Evolutionary conservation across 2,888 invertebrate genomes (phyloP), one percentile per base, ranked within the genome.

Genomic region (Ectemnius cavifrons): DNA sequence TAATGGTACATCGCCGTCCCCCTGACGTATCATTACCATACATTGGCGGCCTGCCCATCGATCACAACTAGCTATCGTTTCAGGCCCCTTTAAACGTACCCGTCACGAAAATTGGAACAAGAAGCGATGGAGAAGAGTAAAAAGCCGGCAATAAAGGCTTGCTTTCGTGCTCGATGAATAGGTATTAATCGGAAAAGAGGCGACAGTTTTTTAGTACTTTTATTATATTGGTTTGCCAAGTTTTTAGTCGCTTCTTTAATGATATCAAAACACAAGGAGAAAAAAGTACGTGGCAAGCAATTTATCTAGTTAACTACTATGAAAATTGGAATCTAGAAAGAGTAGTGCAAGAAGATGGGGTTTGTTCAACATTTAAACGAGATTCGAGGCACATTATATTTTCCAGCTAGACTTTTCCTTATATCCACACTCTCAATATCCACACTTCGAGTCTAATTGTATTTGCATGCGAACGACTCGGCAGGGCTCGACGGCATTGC

Each of bases 21-120:
- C 68, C 63, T 45, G 72, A 75, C 77, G 73, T 80, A 71, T 83
- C 76, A 83, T 82, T 82, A 82, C 78, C 83, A 82, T 82, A 73
- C 73, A 80, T 83, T 75, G 81, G 62, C 75, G 60, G 61, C 60
- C 57, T 60, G 23, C 65, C 66, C 81, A 82, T 82, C 83, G 83
- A 83, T 82, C 82, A 82, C 78, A 62, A 4, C 69, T 66, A 57
- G 67, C 70, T 67, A 72, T 73, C 76, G 23, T 65, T 52, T 52
- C 52, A 57, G 65, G 63, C 70, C 46, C 66, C 69, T 75, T 37
- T 60, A 16, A 16, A 4, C 52, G 5, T 14, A 8, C 8, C 16
- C 16, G 14, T 13, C 52, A 6, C 2, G 16, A 16, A 52, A 52
- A 52, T 52, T 52, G 52, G 52, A 52, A 16, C 52, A 16, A 14